Conservation (phyloP, 2,888 invertebrate genomes). For the Lasioglossum marginatum region DNA sequence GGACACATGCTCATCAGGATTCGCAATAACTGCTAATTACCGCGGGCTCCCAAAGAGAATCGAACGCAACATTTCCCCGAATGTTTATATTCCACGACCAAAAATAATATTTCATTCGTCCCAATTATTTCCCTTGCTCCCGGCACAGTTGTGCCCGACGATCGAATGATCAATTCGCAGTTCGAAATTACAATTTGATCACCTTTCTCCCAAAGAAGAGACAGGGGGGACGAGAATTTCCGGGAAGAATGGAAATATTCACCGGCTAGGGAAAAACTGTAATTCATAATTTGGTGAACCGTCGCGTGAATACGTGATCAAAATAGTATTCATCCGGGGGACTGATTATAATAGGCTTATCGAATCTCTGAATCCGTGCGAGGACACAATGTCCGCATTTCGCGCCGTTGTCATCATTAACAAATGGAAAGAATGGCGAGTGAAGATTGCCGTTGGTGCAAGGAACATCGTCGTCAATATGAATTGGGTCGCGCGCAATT, state of each 20-base stretch:
- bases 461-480: slow-evolving; percentile 10
- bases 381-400: background rate
- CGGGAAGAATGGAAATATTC: slow-evolving; percentile 30
- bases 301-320: slow-evolving; percentile 42
- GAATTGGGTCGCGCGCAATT: slow-evolving; percentile 35
- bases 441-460: background rate
- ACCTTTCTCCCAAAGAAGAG: background rate
- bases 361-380: slow-evolving; percentile 25
- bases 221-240: too few relatives aligned
- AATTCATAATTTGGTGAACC: slow-evolving; percentile 32
- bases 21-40: background rate
- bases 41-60: background rate
- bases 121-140: background rate
- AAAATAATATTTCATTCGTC: background rate
- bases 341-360: slow-evolving; percentile 47
- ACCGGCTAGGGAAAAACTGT: background rate
- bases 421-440: slow-evolving; percentile 8
- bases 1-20: background rate
- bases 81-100: background rate
- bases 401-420: background rate
- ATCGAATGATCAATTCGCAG: slow-evolving; percentile 7
- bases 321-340: slow-evolving; percentile 40
- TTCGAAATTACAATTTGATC: background rate
- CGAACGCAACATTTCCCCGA: background rate
- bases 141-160: too few relatives aligned